Evolutionary conservation across 2,113 vertebrate species (phyloP), one percentile per base, ranked within the genome.

Genomic region (Sinocyclocheilus anshuiensis): DNA sequence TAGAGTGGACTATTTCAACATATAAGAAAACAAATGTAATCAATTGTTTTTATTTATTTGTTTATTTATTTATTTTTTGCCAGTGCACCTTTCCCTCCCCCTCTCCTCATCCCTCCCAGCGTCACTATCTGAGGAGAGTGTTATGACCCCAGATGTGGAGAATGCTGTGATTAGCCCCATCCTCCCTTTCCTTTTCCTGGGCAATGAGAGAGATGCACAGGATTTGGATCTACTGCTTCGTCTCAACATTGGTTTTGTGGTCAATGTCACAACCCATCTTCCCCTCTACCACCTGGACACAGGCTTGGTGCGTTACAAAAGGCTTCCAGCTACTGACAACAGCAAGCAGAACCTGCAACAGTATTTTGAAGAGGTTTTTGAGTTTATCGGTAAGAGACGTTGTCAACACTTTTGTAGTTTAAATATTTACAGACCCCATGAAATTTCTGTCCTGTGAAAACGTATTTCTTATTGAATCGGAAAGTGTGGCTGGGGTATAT

Each of bases 291-390:
- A 97, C 65, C 89, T 93, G 81, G 93, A 91, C 79, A 93, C 92
- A 0, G 96, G 96, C 16, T 91, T 94, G 29, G 90, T 95, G 85
- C 94, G 92, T 86, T 97, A 97, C 92, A 97, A 97, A 90, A 88
- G 96, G 74, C 92, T 97, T 50, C 96, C 96, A 0, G 96, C 96
- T 83, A 96, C 96, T 0, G 96, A 97, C 89, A 97, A 95, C 93
- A 95, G 94, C 95, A 96, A 95, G 90, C 96, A 97, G 91, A 96
- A 97, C 92, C 95, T 97, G 67, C 94, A 94, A 39, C 96, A 97
- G 84, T 97, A 97, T 90, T 97, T 97, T 53, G 96, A 96, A 88
- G 96, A 96, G 91, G 96, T 95, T 63, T 96, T 96, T 87, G 96
- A 96, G 88, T 97, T 96, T 85, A 96, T 96, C 57, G 95, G 96